Evolutionary conservation across 2,113 vertebrate species (phyloP).

Genomic region (Anarrhichthys ocellatus): DNA sequence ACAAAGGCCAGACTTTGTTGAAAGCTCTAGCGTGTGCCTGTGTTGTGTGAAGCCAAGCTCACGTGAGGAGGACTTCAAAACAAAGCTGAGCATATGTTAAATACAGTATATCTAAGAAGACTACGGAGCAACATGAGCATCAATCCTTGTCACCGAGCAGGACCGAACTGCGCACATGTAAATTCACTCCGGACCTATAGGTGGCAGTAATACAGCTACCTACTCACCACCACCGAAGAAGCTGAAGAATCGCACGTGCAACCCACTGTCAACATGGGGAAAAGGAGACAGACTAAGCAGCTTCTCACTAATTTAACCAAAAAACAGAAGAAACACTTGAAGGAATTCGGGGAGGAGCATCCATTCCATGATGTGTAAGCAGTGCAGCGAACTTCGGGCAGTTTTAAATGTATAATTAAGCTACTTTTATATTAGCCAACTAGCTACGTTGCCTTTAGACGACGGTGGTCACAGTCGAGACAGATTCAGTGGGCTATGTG

Average conservation of each 20-base stretch:
- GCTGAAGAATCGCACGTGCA: constrained; percentile 34
- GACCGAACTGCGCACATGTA: not conserved
- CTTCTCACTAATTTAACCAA: constrained; percentile 85
- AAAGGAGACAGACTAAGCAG: constrained; percentile 75
- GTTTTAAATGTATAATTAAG: too few relatives aligned
- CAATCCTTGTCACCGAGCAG: too few relatives aligned
- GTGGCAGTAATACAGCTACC: not conserved
- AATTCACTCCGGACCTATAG: constrained; percentile 40
- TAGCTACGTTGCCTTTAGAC: constrained; percentile 9
- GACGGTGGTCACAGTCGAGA: not conserved
- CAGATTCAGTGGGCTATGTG: not conserved
- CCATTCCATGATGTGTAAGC: constrained; percentile 90
- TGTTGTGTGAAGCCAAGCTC: too few relatives aligned
- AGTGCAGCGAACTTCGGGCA: accelerated
- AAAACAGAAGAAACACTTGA: constrained; percentile 92
- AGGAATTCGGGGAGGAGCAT: constrained; percentile 95
- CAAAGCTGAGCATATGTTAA: too few relatives aligned
- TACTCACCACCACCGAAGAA: not conserved
- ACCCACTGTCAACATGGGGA: constrained; percentile 84
- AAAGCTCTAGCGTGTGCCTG: too few relatives aligned
- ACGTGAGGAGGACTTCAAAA: too few relatives aligned
- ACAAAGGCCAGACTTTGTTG: too few relatives aligned
- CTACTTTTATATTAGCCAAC: constrained; percentile 20
- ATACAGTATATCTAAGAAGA: too few relatives aligned
- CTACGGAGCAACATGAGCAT: too few relatives aligned